Evolutionary conservation across 2,113 vertebrate species (phyloP).

Genomic region (Litocranius walleri): DNA sequence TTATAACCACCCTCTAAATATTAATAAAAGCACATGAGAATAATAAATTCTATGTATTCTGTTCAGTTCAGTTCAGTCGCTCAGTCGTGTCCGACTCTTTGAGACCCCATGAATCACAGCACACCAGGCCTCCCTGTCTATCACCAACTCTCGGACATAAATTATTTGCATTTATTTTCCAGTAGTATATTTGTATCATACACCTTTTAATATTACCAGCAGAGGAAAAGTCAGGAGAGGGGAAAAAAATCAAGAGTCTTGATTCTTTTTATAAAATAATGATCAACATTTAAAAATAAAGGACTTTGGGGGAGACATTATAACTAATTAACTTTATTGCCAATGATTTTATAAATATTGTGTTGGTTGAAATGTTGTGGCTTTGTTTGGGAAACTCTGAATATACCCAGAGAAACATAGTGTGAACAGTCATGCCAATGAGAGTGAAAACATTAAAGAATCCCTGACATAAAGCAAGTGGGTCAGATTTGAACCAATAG

Average conservation of each 20-base stretch:
- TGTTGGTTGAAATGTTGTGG: background rate
- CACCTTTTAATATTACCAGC: background rate
- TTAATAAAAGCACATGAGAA: background rate
- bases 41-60: background rate
- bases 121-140: no score
- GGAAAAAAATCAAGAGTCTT: background rate
- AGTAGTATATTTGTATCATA: background rate
- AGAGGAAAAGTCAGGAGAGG: background rate
- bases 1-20: background rate
- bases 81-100: no score
- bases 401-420: background rate
- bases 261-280: background rate
- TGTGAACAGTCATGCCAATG: rapidly evolving
- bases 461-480: no score
- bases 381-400: background rate
- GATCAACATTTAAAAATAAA: background rate
- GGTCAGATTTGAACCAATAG: background rate
- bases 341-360: background rate
- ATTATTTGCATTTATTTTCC: background rate
- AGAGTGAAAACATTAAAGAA: background rate
- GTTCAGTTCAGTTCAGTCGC: no score
- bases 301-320: background rate
- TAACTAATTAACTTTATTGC: background rate
- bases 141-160: background rate
- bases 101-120: no score